Evolutionary conservation across 2,888 invertebrate species (phyloP).

Genomic region (Tineola bisselliella): DNA sequence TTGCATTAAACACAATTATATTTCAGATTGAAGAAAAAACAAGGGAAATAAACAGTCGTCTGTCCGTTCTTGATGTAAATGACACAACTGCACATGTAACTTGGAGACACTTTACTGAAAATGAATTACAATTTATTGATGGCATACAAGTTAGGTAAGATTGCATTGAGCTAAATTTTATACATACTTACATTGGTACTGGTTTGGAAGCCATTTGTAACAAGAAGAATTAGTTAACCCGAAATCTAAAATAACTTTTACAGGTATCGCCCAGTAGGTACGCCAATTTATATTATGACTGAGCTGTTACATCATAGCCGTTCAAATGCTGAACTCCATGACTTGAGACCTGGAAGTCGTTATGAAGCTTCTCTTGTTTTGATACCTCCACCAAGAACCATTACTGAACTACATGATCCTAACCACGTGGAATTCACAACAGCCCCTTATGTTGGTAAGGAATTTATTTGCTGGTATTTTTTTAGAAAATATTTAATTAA

Average conservation of each 20-base stretch:
- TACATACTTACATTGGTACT: too few relatives aligned
- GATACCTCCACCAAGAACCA: conserved; percentile 83
- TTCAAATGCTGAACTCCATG: conserved; percentile 79
- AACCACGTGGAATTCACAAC: conserved; percentile 77
- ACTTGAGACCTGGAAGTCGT: conserved; percentile 78
- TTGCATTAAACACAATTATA: neutral
- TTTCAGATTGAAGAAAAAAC: conserved; percentile 52
- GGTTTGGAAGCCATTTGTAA: too few relatives aligned
- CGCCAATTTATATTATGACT: conserved; percentile 85
- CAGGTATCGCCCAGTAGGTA: conserved; percentile 83
- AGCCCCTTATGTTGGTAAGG: conserved; percentile 72
- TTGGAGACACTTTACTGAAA: conserved; percentile 84
- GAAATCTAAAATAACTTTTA: too few relatives aligned
- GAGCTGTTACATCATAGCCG: conserved; percentile 85
- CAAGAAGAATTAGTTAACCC: too few relatives aligned
- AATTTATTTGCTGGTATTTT: too few relatives aligned
- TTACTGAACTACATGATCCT: conserved; percentile 80
- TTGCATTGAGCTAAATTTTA: neutral
- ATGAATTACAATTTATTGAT: conserved; percentile 85
- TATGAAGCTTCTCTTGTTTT: conserved; percentile 88
- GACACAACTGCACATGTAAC: conserved; percentile 80
- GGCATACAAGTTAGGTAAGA: conserved; percentile 78
- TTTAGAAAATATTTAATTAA: too few relatives aligned
- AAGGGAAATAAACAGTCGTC: conserved; percentile 73
- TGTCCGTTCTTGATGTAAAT: conserved; percentile 78